Base-by-base conservation (phyloP, 64 coral and sea anemone genomes). In the Montipora cactus region DNA sequence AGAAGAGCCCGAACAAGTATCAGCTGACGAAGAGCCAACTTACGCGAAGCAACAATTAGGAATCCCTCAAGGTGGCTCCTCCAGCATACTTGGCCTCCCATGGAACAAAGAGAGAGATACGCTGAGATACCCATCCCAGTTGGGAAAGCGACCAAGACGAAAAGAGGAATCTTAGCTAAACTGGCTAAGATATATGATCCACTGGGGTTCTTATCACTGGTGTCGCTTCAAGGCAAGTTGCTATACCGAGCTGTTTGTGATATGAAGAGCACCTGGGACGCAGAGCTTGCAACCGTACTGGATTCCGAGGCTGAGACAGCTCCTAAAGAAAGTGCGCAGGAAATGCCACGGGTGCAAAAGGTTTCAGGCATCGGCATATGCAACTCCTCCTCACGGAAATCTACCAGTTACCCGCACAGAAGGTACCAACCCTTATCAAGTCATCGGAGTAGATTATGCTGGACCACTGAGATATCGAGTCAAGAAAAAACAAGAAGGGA, bases 401-500 rank as follows among this genome's bases (percentile, higher is more conserved):
- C 81, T 93, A 15, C 91, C 91, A 76, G 64, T 28, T 19, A 61
- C 48, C 37, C 28, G 28, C 8, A 93, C 91, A 7, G 71, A 93
- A 79, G 81, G 73, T 46, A 20, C 55, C 16, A 87, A 19, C 57
- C 74, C 74, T 46, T 79, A 44, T 52, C 72, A 86, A 76, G 73
- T 72, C 8, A 69, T 91, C 2, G 89, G 79, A 23, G 68, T 71
- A 14, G 19, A 71, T 23, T 71, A 71, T 71, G 68, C 68, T 23
- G 20, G 68, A 71, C 18, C 68, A 71, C 18, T 71, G 68, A 21
- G 68, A n/a, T 1, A 71, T 21, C 68, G 4, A 71, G 68, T 71
- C 19, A 71, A n/a, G 20, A 55, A 79, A 23, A 37, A 49, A 52
- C 15, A 19, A 75, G 64, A 84, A 71, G 79, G 18, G 16, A 71